Base-by-base conservation (phyloP, 1,140 invertebrate species). In the Trichomalopsis sarcophagae region DNA sequence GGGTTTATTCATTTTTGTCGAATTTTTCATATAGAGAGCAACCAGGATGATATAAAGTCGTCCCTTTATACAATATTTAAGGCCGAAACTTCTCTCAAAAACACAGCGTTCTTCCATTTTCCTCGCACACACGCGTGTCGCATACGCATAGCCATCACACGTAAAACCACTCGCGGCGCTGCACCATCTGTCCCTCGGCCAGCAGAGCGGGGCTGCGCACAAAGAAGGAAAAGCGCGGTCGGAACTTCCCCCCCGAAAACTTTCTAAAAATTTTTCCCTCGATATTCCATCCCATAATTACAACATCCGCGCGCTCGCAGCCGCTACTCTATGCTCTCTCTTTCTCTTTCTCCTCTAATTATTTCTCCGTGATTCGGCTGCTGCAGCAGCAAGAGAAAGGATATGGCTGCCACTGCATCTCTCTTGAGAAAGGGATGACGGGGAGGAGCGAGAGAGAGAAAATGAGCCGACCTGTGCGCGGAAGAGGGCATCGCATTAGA, bases 231-330 rank as follows among this genome's bases (percentile, higher is more conserved):
- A 73, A 79, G 21, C 68, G 55, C 68, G 55, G 55, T 62, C 55
- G 55, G 17, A 62, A n/a, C 55, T 62, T 17, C 17, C 2, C 21
- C 55, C 21, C 55, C 21, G 55, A 62, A 10, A 23, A 68, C 30
- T 84, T 84, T 84, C 68, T 47, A 74, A 84, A 80, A 84, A 80
- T 62, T 62, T 84, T 84, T 71, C 83, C 55, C 21, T 62, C 55
- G 13, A 23, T 13, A n/a, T n/a, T 30, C 27, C 17, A 40, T 78
- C 62, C 33, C 9, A 40, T 81, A 84, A 84, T 84, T 84, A 36
- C 33, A 78, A 55, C 50, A 66, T 44, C 40, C 21, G 66, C n/a
- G 11, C 6, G 21, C n/a, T 10, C 6, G 21, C 21, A 50, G 47
- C 47, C 47, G 47, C 13, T 17, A 14, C 47, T 50, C 6, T 44